These are phyloP conservation scores for Melinaea menophilus DNA, from an alignment of 2,888 invertebrate genomes.

Conservation along the genomic window DNA sequence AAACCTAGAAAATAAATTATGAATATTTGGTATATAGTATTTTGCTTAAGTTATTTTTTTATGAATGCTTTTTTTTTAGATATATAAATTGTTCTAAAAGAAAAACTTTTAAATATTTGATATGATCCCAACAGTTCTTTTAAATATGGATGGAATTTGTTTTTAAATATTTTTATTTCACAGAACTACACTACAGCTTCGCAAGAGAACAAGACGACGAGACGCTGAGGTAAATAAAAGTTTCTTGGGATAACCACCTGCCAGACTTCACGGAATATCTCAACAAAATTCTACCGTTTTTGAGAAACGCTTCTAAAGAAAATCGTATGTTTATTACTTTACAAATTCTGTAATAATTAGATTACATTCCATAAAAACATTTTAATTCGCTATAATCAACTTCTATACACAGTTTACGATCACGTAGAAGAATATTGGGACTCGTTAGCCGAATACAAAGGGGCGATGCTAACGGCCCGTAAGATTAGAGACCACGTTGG, in stretches of 20 bases:
- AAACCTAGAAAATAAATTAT: too few species aligned
- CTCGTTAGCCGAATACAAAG: constrained; percentile 70
- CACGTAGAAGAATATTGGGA: constrained; percentile 77
- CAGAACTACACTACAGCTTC: constrained; percentile 63
- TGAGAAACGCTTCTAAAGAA: constrained; percentile 64
- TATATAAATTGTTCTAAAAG: too few species aligned
- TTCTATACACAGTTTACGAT: constrained; percentile 49
- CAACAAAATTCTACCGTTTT: constrained; percentile 63
- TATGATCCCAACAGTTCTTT: not conserved
- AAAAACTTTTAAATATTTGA: too few species aligned
- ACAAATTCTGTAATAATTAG: not conserved
- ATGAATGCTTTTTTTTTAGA: too few species aligned
- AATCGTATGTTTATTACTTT: constrained; percentile 53
- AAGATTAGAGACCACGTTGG: constrained; percentile 64
- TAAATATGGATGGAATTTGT: constrained; percentile 6
- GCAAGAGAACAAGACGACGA: constrained; percentile 63
- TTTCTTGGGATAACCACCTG: constrained; percentile 67
- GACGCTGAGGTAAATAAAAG: constrained; percentile 55
- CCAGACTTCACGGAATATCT: constrained; percentile 61
- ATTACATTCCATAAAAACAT: not conserved
- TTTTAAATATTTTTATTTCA: not conserved
- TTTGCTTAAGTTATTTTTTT: too few species aligned
- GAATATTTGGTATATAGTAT: too few species aligned
- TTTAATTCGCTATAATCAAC: not conserved
- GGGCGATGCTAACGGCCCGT: constrained; percentile 66